phyloP scores from a whole-genome alignment of 2,888 invertebrate genomes.

The Ctena decussata region DNA sequence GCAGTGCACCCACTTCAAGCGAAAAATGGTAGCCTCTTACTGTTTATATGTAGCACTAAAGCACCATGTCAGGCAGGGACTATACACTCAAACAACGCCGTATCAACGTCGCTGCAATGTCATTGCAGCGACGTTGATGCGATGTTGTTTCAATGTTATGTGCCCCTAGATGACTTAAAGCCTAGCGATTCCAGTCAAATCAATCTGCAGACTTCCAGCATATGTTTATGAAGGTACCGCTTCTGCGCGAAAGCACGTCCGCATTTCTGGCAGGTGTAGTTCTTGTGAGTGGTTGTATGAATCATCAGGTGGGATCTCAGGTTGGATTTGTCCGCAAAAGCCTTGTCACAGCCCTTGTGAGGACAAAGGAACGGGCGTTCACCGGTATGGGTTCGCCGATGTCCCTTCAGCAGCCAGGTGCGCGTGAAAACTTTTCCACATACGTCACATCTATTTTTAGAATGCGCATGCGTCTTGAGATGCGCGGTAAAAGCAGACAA shows the following conservation, averaged over 20 bases:
- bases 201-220: slow-evolving; percentile 84
- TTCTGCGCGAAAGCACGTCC: slow-evolving; percentile 85
- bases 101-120: too few relatives aligned
- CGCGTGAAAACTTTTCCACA: slow-evolving; percentile 85
- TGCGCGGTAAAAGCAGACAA: slow-evolving; percentile 76
- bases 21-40: too few relatives aligned
- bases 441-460: slow-evolving; percentile 80
- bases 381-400: slow-evolving; percentile 86
- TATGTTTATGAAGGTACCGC: slow-evolving; percentile 85
- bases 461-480: slow-evolving; percentile 72
- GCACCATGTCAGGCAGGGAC: too few relatives aligned
- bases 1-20: too few relatives aligned
- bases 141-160: too few relatives aligned
- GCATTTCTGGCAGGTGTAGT: slow-evolving; percentile 82
- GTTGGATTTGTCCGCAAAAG: slow-evolving; percentile 86
- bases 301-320: slow-evolving; percentile 85
- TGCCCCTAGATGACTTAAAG: too few relatives aligned
- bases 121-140: too few relatives aligned
- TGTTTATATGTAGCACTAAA: too few relatives aligned
- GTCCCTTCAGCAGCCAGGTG: slow-evolving; percentile 86
- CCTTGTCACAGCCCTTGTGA: slow-evolving; percentile 80
- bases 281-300: slow-evolving; percentile 82
- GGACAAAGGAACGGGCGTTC: slow-evolving; percentile 84
- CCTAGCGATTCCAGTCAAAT: too few relatives aligned
- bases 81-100: too few relatives aligned